phyloP scores from a whole-genome alignment of 2,113 vertebrate species.

The Periophthalmodon schlosseri region DNA sequence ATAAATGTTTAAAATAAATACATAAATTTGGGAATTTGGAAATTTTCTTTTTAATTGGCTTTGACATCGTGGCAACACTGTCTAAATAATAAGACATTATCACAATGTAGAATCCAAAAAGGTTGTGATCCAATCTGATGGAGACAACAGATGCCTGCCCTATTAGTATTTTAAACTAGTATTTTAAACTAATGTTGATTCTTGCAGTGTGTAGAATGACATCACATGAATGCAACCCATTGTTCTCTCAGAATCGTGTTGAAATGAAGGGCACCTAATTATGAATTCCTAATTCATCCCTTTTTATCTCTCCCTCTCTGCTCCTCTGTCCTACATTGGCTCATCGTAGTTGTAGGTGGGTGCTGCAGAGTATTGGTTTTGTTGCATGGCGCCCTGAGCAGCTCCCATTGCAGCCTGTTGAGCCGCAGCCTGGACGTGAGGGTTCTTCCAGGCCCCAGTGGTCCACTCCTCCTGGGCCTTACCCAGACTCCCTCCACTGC shows the following conservation, averaged over 20 bases:
- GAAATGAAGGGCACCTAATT: conserved; percentile 67
- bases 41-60: not conserved
- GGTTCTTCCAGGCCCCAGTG: conserved; percentile 96
- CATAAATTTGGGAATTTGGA: not conserved
- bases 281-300: conserved; percentile 67
- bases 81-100: not conserved
- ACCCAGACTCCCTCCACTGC: conserved; percentile 93
- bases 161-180: not conserved
- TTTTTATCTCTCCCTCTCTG: conserved; percentile 53
- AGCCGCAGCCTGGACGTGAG: conserved; percentile 92
- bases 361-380: conserved; percentile 90
- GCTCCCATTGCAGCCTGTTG: conserved; percentile 94
- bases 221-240: conserved; percentile 11
- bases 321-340: conserved; percentile 84
- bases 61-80: not conserved
- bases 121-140: not conserved
- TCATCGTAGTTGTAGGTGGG: conserved; percentile 95
- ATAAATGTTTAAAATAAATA: not conserved
- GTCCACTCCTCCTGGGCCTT: conserved; percentile 99
- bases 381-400: conserved; percentile 88
- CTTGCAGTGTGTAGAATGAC: conserved; percentile 20
- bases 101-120: not conserved
- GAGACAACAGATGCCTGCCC: not conserved
- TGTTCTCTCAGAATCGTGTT: conserved; percentile 48
- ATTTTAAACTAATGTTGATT: not conserved